These are phyloP conservation scores for Oreochromis spilurus DNA, from an alignment of 2,113 vertebrate genomes.

Conservation along the genomic window DNA sequence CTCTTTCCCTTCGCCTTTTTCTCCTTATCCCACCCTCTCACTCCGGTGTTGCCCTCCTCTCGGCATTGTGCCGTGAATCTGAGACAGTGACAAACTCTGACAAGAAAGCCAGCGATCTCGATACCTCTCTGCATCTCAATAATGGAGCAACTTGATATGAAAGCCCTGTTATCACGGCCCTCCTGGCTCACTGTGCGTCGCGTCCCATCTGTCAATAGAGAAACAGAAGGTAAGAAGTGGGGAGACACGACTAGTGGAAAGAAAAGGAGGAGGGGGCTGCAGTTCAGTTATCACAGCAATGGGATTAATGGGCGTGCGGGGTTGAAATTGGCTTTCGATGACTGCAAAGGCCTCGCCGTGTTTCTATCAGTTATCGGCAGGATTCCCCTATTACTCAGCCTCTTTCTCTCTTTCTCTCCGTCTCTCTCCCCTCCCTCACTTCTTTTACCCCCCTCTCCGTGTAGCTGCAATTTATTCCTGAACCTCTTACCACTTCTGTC, in stretches of 20 bases:
- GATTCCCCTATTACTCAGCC: constrained; percentile 34
- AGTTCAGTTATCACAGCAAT: constrained; percentile 48
- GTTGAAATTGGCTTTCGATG: constrained; percentile 62
- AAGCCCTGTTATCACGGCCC: constrained; percentile 73
- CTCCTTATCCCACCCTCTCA: constrained; percentile 54
- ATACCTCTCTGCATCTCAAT: constrained; percentile 76
- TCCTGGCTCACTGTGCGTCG: constrained; percentile 68
- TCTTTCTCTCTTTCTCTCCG: constrained; percentile 22
- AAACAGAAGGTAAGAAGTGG: constrained; percentile 40
- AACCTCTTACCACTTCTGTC: constrained; percentile 21
- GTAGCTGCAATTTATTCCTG: constrained; percentile 30
- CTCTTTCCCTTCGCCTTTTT: neutral
- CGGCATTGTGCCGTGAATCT: constrained; percentile 70
- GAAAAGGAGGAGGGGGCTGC: neutral
- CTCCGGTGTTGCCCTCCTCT: constrained; percentile 61
- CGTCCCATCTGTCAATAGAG: constrained; percentile 77
- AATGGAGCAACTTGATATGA: constrained; percentile 74
- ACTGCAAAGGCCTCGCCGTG: constrained; percentile 43
- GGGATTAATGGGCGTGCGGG: constrained; percentile 60
- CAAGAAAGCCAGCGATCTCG: constrained; percentile 77
- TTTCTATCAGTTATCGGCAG: constrained; percentile 52
- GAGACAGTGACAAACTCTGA: constrained; percentile 77
- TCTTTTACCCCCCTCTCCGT: neutral
- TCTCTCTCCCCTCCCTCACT: neutral
- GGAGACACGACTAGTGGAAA: neutral